phyloP scores from a whole-genome alignment of 2,888 invertebrate species.

The Drosophila macrothrix region DNA sequence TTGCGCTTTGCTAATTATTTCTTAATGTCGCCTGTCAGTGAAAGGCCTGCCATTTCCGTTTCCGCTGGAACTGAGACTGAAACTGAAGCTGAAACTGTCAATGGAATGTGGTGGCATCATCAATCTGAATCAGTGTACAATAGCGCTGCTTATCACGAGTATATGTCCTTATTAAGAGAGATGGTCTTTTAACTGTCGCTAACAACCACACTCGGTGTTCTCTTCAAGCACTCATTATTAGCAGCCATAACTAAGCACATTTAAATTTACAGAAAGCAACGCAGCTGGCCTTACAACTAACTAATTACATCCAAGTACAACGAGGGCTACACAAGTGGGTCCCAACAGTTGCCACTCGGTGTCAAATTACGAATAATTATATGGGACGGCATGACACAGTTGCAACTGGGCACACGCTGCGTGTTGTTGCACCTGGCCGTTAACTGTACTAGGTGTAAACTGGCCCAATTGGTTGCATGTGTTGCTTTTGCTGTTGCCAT shows the following conservation, averaged over 20 bases:
- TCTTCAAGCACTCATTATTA: slow-evolving; percentile 35
- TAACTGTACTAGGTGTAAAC: slow-evolving; percentile 56
- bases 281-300: slow-evolving; percentile 12
- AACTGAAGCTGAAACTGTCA: slow-evolving; percentile 44
- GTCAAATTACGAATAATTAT: slow-evolving; percentile 77
- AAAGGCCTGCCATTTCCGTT: slow-evolving; percentile 45
- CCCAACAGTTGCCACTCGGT: slow-evolving; percentile 32
- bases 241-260: slow-evolving; percentile 54
- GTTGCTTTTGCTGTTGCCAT: slow-evolving; percentile 38
- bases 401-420: slow-evolving; percentile 28
- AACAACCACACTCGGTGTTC: slow-evolving; percentile 41
- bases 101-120: slow-evolving; percentile 57
- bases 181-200: slow-evolving; percentile 46
- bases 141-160: slow-evolving; percentile 8
- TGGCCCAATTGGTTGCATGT: slow-evolving; percentile 61
- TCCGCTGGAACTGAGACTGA: slow-evolving; percentile 37
- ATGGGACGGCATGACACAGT: slow-evolving; percentile 44
- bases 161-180: slow-evolving; percentile 10
- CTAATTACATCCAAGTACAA: slow-evolving; percentile 10
- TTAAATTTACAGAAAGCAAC: slow-evolving; percentile 37
- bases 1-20: slow-evolving; percentile 67
- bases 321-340: slow-evolving; percentile 14
- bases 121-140: slow-evolving; percentile 64
- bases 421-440: slow-evolving; percentile 15
- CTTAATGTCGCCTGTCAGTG: slow-evolving; percentile 61